Evolutionary conservation across 2,888 invertebrate genomes (phyloP).

Genomic region (Apodemia duryi): DNA sequence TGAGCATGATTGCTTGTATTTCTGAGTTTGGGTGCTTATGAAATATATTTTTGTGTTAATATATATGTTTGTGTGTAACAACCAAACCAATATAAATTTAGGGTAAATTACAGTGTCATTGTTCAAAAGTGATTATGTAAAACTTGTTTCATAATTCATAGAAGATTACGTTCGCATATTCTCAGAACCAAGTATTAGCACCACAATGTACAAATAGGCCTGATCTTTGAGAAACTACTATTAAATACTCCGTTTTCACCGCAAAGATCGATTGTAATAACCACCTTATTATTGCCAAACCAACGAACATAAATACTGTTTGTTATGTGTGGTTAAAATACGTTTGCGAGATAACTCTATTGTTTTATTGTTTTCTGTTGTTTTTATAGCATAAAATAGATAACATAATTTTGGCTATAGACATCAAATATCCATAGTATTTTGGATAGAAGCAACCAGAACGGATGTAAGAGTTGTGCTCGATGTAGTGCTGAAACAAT

Average conservation of each 20-base stretch:
- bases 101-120: too few species aligned
- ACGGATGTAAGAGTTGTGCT: too few species aligned
- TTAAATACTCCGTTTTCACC: conserved; percentile 36
- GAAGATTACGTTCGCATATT: background rate
- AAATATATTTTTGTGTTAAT: too few species aligned
- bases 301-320: conserved; percentile 15
- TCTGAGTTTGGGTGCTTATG: too few species aligned
- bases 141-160: conserved; percentile 2
- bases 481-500: too few species aligned
- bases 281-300: conserved; percentile 16
- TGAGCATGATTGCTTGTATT: too few species aligned
- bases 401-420: too few species aligned
- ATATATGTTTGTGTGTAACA: too few species aligned
- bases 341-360: background rate
- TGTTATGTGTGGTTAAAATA: background rate
- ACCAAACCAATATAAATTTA: too few species aligned
- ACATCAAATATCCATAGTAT: too few species aligned
- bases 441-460: too few species aligned
- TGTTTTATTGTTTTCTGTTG: background rate
- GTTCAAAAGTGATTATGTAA: background rate
- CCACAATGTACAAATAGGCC: conserved; percentile 23
- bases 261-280: conserved; percentile 33
- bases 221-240: conserved; percentile 36
- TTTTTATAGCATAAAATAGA: too few species aligned
- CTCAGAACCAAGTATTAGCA: conserved; percentile 11